phyloP scores from a whole-genome alignment of 53 echinoderm and acorn worm species.

The Pentamera pediparva region DNA sequence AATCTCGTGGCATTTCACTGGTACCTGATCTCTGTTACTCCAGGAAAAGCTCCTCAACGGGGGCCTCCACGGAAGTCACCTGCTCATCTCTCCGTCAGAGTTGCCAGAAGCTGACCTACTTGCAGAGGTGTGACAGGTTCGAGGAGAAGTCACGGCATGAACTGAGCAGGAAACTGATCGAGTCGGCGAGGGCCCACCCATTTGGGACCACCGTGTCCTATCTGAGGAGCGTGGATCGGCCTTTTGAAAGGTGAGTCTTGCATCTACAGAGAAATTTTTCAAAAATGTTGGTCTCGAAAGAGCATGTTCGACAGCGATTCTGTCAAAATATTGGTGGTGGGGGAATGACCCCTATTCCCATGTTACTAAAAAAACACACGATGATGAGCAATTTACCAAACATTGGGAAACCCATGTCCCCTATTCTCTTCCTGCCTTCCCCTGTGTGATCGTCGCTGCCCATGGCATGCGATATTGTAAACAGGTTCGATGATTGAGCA shows the following conservation, averaged over 20 bases:
- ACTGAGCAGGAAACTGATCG: conserved; percentile 60
- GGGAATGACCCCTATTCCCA: too few species aligned
- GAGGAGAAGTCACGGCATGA: conserved; percentile 43
- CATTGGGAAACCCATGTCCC: too few species aligned
- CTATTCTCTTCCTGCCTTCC: too few species aligned
- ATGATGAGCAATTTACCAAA: too few species aligned
- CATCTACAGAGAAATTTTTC: not conserved
- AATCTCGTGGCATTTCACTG: not conserved
- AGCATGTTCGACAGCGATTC: too few species aligned
- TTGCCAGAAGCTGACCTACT: conserved; percentile 49
- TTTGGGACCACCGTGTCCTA: conserved; percentile 82
- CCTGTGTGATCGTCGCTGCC: too few species aligned
- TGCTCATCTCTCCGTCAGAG: conserved; percentile 32
- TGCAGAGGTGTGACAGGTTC: conserved; percentile 48
- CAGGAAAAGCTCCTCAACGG: conserved; percentile 10
- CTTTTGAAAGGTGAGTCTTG: conserved; percentile 55
- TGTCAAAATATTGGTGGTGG: too few species aligned
- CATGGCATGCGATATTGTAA: too few species aligned
- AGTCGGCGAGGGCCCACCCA: conserved; percentile 84
- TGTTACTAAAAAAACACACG: too few species aligned
- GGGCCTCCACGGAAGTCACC: conserved; percentile 1
- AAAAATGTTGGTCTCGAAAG: too few species aligned
- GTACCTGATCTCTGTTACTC: not conserved
- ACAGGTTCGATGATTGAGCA: too few species aligned
- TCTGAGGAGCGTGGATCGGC: conserved; percentile 50